A percentile compares a stretch with the other conserved stretches of the same genome.
Conservation (phyloP, 2,888 invertebrate species). For the Andrena fulva region DNA sequence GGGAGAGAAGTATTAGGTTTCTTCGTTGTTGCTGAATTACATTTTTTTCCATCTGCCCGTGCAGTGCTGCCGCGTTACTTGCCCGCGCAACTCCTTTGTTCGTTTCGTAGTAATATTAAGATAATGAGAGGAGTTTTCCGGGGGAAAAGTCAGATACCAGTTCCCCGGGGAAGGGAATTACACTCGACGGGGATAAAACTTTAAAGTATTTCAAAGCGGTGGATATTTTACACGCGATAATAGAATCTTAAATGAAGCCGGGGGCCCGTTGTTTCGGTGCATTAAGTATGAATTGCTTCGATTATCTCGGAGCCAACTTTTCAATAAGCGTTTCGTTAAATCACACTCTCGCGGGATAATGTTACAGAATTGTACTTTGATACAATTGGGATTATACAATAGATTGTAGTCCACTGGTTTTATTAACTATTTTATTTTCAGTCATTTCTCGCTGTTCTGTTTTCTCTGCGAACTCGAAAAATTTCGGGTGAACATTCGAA, state of each 20-base stretch:
- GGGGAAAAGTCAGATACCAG: slow-evolving; percentile 35
- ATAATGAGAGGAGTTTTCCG: slow-evolving; percentile 55
- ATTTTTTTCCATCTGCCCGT: slow-evolving; percentile 16
- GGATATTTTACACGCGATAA: slow-evolving; percentile 59
- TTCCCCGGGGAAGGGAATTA: slow-evolving; percentile 41
- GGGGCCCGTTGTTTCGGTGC: slow-evolving; percentile 24
- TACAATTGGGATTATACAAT: too few relatives aligned
- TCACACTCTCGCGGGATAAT: neutral
- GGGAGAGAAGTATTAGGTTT: slow-evolving; percentile 14
- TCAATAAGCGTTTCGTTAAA: slow-evolving; percentile 18
- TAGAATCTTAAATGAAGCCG: slow-evolving; percentile 52
- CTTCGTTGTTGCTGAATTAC: slow-evolving; percentile 42
- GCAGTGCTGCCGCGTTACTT: slow-evolving; percentile 20
- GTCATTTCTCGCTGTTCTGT: too few relatives aligned
- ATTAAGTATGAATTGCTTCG: slow-evolving; percentile 42
- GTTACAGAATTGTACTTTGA: neutral
- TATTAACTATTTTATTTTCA: too few relatives aligned
- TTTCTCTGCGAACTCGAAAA: too few relatives aligned
- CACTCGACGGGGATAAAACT: slow-evolving; percentile 49
- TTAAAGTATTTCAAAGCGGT: slow-evolving; percentile 49
- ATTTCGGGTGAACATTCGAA: too few relatives aligned
- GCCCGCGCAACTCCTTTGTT: slow-evolving; percentile 35
- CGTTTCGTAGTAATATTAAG: slow-evolving; percentile 51
- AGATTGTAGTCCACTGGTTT: too few relatives aligned
- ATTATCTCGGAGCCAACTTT: slow-evolving; percentile 28